Percentiles rank a stretch among this genome's conserved stretches.
Conservation (phyloP, 2,113 vertebrate species). For the Herpetotheres cachinnans region DNA sequence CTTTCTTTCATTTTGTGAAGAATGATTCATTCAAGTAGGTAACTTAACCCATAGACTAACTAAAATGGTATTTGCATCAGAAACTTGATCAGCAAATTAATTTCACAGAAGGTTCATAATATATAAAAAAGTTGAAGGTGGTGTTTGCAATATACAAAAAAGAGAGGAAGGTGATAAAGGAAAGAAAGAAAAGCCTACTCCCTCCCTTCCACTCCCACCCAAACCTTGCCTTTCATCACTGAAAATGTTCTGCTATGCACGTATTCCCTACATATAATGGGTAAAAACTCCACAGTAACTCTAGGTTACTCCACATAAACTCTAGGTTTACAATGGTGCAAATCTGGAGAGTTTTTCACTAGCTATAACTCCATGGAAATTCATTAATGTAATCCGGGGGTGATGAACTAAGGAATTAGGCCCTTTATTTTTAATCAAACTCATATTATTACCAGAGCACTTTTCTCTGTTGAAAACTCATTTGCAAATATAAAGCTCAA, state of each 20-base stretch:
- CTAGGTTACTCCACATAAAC: background rate
- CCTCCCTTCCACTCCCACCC: background rate
- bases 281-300: background rate
- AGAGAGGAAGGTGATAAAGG: background rate
- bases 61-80: background rate
- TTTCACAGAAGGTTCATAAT: background rate
- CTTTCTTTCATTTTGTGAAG: background rate
- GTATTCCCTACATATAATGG: background rate
- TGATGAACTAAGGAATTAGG: background rate
- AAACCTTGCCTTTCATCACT: background rate
- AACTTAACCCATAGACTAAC: background rate
- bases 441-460: background rate
- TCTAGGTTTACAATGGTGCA: background rate
- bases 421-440: slow-evolving; percentile 17
- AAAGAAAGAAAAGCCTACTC: background rate
- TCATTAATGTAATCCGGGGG: background rate
- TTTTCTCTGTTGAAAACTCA: background rate
- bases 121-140: background rate
- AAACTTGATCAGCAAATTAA: background rate
- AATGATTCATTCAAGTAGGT: background rate
- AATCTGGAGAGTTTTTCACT: background rate
- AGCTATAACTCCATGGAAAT: background rate
- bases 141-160: background rate
- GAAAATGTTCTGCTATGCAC: background rate
- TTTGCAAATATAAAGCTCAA: background rate